Evolutionary conservation across 1,140 invertebrate genomes (phyloP).

Genomic region (Physella acuta): DNA sequence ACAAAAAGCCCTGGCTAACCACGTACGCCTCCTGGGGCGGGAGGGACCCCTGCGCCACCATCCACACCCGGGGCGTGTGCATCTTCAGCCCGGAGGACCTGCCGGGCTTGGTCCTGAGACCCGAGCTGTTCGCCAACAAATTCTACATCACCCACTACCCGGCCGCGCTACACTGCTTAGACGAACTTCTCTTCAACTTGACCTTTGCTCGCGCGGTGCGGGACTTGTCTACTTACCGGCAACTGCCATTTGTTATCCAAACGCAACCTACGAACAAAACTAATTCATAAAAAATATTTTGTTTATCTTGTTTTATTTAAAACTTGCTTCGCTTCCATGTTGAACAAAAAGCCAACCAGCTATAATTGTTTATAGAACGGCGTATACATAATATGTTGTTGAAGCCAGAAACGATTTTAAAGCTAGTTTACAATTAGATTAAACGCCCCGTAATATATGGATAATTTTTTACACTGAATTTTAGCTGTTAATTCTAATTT

Average conservation of each 20-base stretch:
- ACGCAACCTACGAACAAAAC: too few species aligned
- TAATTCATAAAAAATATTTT: not conserved
- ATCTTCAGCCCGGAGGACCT: slow-evolving; percentile 52
- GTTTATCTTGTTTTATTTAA: not conserved
- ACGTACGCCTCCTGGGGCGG: slow-evolving; percentile 40
- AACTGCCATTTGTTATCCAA: slow-evolving; percentile 31
- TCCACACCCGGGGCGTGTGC: slow-evolving; percentile 43
- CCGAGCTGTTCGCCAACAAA: slow-evolving; percentile 55
- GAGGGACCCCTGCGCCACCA: slow-evolving; percentile 22
- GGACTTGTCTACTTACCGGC: slow-evolving; percentile 37
- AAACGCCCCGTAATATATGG: too few species aligned
- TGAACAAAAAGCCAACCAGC: too few species aligned
- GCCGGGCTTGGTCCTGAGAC: slow-evolving; percentile 33
- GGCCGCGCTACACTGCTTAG: slow-evolving; percentile 49
- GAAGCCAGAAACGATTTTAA: too few species aligned
- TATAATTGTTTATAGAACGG: too few species aligned
- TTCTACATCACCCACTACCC: slow-evolving; percentile 50
- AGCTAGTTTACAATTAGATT: too few species aligned
- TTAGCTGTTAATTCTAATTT: too few species aligned
- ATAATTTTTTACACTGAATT: too few species aligned
- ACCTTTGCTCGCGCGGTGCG: slow-evolving; percentile 29
- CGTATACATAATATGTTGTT: too few species aligned
- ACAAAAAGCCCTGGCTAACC: slow-evolving; percentile 46
- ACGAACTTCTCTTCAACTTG: slow-evolving; percentile 44
- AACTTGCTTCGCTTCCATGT: not conserved